A percentile compares a stretch with the other conserved stretches of the same genome.
These are phyloP conservation scores for Chondrosia reniformis DNA, from an alignment of 37 sponge, comb jelly and placozoan genomes.

Conservation along the genomic window DNA sequence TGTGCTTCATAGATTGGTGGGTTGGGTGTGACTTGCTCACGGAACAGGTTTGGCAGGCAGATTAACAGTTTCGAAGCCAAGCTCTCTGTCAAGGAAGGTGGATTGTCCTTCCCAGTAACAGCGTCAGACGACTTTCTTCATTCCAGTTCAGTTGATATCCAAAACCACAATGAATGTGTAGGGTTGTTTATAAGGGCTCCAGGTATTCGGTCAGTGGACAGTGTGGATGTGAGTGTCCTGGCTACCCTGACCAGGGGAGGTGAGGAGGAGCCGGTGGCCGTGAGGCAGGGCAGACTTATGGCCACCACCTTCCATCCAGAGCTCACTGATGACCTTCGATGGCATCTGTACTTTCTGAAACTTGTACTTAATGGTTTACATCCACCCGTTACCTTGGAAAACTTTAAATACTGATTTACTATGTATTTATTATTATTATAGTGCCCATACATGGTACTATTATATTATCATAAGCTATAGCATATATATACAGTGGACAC, in stretches of 20 bases:
- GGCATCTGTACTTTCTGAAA: conserved; percentile 55
- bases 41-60: conserved; percentile 67
- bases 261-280: conserved; percentile 44
- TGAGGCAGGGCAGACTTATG: conserved; percentile 57
- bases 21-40: conserved; percentile 30
- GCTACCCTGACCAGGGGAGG: conserved; percentile 2
- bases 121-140: no score
- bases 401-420: neutral
- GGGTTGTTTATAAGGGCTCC: conserved; percentile 78
- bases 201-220: conserved; percentile 36
- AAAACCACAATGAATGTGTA: conserved; percentile 26
- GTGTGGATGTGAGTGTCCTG: conserved; percentile 10
- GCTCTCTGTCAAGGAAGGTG: conserved; percentile 37
- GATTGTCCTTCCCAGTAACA: neutral
- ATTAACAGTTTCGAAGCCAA: conserved; percentile 60
- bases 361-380: neutral
- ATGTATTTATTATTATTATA: no score
- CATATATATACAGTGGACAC: no score
- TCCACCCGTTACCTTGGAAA: neutral
- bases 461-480: no score
- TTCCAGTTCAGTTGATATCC: neutral
- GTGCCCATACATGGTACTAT: no score
- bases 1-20: conserved; percentile 59
- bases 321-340: conserved; percentile 57
- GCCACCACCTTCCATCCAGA: conserved; percentile 76